These are phyloP conservation scores for Ornithoptera priamus DNA, from an alignment of 2,888 invertebrate species.

Conservation along the genomic window DNA sequence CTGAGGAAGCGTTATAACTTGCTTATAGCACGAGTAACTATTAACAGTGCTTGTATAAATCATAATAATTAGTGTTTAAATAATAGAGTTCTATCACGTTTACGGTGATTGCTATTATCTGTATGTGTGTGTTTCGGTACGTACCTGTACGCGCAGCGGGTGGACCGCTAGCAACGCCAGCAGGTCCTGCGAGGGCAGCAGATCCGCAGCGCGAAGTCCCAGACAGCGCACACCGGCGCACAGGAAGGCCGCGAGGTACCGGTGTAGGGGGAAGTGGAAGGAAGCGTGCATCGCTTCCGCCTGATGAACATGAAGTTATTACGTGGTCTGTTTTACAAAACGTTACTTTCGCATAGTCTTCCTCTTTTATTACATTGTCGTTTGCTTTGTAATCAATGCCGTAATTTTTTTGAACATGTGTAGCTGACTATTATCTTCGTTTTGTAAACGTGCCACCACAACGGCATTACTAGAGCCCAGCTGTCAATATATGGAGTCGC, in stretches of 20 bases:
- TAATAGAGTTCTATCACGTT: too few relatives aligned
- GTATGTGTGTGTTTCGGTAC: constrained; percentile 44
- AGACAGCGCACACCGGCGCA: constrained; percentile 90
- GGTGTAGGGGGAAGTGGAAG: constrained; percentile 98
- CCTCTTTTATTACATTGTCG: too few relatives aligned
- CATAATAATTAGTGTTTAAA: too few relatives aligned
- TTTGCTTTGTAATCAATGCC: too few relatives aligned
- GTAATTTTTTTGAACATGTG: too few relatives aligned
- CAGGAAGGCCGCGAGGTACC: constrained; percentile 85
- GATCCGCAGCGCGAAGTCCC: constrained; percentile 87
- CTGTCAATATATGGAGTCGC: too few relatives aligned
- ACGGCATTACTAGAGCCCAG: too few relatives aligned
- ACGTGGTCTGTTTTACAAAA: background rate
- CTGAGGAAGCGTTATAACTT: too few relatives aligned
- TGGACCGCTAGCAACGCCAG: constrained; percentile 93
- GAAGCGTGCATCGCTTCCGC: constrained; percentile 91
- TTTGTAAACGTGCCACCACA: too few relatives aligned
- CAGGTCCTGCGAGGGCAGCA: constrained; percentile 89
- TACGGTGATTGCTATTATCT: background rate
- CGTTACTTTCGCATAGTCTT: too few relatives aligned
- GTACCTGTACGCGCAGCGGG: constrained; percentile 94
- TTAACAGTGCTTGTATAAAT: background rate
- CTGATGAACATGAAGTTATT: constrained; percentile 57
- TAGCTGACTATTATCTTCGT: too few relatives aligned
- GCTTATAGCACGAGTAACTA: too few relatives aligned